A percentile compares a stretch with the other conserved stretches of the same genome.
These are phyloP conservation scores for Corythucha ciliata DNA, from an alignment of 2,888 invertebrate species.

Conservation along the genomic window DNA sequence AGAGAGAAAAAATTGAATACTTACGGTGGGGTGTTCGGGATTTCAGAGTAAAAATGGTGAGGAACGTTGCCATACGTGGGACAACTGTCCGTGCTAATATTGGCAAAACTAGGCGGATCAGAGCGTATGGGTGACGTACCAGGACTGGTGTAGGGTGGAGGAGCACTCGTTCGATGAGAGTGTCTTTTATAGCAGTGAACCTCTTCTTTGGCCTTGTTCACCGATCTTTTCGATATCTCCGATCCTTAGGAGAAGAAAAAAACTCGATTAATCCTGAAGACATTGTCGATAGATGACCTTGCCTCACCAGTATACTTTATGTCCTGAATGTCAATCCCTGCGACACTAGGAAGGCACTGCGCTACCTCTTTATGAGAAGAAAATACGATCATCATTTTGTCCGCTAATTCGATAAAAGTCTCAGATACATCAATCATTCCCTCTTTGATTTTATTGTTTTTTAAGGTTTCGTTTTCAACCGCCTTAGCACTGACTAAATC, in stretches of 20 bases:
- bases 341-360: constrained; percentile 44
- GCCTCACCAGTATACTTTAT: constrained; percentile 40
- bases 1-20: too few relatives aligned
- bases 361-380: constrained; percentile 44
- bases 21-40: too few relatives aligned
- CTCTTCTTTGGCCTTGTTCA: constrained; percentile 23
- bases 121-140: too few relatives aligned
- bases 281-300: too few relatives aligned
- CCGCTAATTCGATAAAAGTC: constrained; percentile 44
- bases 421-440: constrained; percentile 45
- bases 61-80: too few relatives aligned
- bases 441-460: constrained; percentile 45
- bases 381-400: constrained; percentile 44
- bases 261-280: not conserved
- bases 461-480: constrained; percentile 46
- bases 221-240: constrained; percentile 22
- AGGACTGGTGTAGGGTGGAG: too few relatives aligned
- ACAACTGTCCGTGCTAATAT: too few relatives aligned
- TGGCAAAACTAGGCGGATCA: too few relatives aligned
- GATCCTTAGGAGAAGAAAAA: constrained; percentile 20
- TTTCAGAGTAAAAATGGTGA: too few relatives aligned
- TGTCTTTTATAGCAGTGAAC: constrained; percentile 26
- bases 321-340: constrained; percentile 42
- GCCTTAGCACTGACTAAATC: constrained; percentile 43
- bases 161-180: constrained; percentile 20